Evolutionary conservation across 2,797 vertebrate species (phyloP).

Genomic region (Neoniphon sammara): DNA sequence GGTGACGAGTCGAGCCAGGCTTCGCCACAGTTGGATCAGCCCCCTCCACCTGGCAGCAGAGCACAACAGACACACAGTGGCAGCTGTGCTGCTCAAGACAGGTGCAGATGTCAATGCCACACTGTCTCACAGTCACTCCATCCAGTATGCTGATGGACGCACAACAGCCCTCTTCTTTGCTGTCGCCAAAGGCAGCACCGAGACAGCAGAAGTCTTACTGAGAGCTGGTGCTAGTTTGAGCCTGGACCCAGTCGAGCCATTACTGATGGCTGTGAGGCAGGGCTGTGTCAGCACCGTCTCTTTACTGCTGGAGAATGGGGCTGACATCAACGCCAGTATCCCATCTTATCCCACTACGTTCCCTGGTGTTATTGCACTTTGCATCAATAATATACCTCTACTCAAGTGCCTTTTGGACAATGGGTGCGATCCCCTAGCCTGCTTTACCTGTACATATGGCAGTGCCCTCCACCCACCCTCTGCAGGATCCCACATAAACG

Average conservation of each 20-base stretch:
- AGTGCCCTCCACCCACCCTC: conserved; percentile 82
- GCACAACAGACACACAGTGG: conserved; percentile 84
- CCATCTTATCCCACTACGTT: conserved; percentile 87
- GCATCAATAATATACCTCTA: conserved; percentile 86
- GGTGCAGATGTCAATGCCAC: conserved; percentile 90
- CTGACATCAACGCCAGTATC: conserved; percentile 85
- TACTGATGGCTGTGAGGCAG: conserved; percentile 89
- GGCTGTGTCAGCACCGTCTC: conserved; percentile 86
- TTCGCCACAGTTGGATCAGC: conserved; percentile 91
- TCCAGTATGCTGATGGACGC: conserved; percentile 88
- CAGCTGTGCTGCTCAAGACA: conserved; percentile 89
- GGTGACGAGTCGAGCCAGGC: conserved; percentile 88
- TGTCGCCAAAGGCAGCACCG: conserved; percentile 84
- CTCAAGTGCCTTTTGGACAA: conserved; percentile 91
- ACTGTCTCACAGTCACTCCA: conserved; percentile 84
- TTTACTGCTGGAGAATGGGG: conserved; percentile 90
- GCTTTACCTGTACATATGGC: conserved; percentile 89
- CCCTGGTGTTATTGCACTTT: conserved; percentile 90
- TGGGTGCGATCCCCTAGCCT: conserved; percentile 88
- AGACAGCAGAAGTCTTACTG: conserved; percentile 86
- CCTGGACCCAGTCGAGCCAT: conserved; percentile 88
- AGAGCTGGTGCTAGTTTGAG: conserved; percentile 89
- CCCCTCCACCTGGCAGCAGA: conserved; percentile 95
- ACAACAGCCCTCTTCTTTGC: conserved; percentile 90
- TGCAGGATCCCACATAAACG: conserved; percentile 35